Evolutionary conservation across 2,113 vertebrate species (phyloP), one percentile per base, ranked within the genome.

Genomic region (Eupsittula cactorum): DNA sequence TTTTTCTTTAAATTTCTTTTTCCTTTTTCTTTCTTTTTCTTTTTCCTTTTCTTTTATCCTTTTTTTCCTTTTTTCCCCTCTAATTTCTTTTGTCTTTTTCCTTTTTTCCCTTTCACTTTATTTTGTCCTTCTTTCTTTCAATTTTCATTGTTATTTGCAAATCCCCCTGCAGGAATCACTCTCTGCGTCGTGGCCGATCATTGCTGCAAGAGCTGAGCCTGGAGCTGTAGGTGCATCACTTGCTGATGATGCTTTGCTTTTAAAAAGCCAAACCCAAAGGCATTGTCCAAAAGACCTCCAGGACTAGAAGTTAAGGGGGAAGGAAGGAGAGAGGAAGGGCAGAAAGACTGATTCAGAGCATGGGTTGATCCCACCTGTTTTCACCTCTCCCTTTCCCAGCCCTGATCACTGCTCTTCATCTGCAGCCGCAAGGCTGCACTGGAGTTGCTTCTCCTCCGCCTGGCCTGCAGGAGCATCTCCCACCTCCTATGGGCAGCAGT

Each of bases 101-200:
- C 33, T 35, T 59, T 35, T n/a, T n/a, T 59, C 23, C 57, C 33
- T 59, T 35, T 35, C 21, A 15, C n/a, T 59, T 59, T n/a, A 59
- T 59, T 59, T 59, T n/a, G 33, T 23, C 55, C 7, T 59, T 59
- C 13, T 59, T 59, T 59, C 20, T 59, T 35, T 23, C 33, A 15
- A 35, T 35, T 59, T n/a, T 59, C 7, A 23, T 15, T 35, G 15
- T 24, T 35, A n/a, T 15, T 59, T 59, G n/a, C 57, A 59, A 15
- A 24, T 29, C 31, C 53, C 12, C 16, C 31, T 12, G 46, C 7
- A 4, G 59, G 77, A 27, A 7, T 12, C 1, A 0, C 25, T 21
- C 64, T 55, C 18, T 16, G 33, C 2, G 0, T 4, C 1, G 1
- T n/a, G n/a, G 16, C 16, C 3, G 4, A 16, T 24, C 2, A 2